Evolutionary conservation across 2,113 vertebrate genomes (phyloP), one percentile per base, ranked within the genome.

Genomic region (Casuarius casuarius): DNA sequence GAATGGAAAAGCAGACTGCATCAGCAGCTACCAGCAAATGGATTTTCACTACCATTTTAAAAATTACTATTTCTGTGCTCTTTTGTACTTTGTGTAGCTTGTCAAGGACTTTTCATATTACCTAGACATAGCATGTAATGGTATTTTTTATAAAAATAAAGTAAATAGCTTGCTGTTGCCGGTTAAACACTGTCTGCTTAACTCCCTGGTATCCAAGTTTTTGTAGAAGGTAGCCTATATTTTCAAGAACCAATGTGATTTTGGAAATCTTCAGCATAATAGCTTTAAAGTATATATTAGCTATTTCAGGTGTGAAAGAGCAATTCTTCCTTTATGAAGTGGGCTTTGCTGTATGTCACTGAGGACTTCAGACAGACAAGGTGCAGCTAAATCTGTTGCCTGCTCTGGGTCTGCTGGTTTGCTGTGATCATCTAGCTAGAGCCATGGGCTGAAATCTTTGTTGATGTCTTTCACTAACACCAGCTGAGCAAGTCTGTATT

Each of bases 131-230:
- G n/a, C 44, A 85, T 0, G 0, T 62, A 90, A 79, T 61, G 14
- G 2, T 38, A 28, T 6, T 90, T 97, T 85, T 92, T 75, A 85
- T 70, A 91, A 87, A 94, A 96, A 62, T 77, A 84, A 71, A 87
- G 35, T 7, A 31, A 91, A 73, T 9, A 87, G 2, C 25, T 90
- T 94, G 29, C 25, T 94, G 70, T 16, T 90, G 18, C 2, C 65
- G 6, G 22, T 52, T 93, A 79, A 82, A 70, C 44, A 48, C 19
- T 38, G 35, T 42, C 46, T 74, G 49, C n/a, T 85, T 87, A 92
- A 83, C 72, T 73, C 78, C 26, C 56, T 76, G 7, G 7, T 65
- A 51, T 61, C 38, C 35, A 65, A 42, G 40, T 29, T 88, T 93
- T 71, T 67, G 9, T n/a, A 77, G 59, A 86, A 61, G 58, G 3